Conservation (phyloP, 2,113 vertebrate species). For the Patagioenas fasciata region DNA sequence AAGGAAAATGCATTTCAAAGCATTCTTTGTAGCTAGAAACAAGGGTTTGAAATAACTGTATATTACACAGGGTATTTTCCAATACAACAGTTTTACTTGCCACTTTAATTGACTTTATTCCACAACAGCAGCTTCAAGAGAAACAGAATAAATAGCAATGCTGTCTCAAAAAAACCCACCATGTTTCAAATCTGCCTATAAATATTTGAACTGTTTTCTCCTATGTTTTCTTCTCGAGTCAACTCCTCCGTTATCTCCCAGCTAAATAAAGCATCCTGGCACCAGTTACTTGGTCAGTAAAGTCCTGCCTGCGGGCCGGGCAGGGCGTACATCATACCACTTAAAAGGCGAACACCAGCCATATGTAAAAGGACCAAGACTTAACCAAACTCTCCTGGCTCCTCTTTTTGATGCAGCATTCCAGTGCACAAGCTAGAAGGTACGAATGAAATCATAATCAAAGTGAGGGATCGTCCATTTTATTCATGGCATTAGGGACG, state of each 20-base stretch:
- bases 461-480: not conserved
- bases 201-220: not conserved
- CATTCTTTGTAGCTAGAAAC: not conserved
- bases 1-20: slow-evolving; percentile 17
- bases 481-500: fast-evolving
- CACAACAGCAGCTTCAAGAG: not conserved
- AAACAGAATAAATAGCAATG: not conserved
- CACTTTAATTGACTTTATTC: not conserved
- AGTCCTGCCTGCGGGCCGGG: not conserved
- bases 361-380: fast-evolving
- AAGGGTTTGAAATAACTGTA: not conserved
- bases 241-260: not conserved
- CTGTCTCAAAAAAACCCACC: not conserved
- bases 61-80: not conserved
- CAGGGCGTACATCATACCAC: fast-evolving
- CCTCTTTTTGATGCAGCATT: not conserved
- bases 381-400: not conserved
- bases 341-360: not conserved
- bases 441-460: not conserved
- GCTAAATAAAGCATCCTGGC: not conserved
- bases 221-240: not conserved
- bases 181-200: not conserved
- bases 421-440: not conserved
- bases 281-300: not conserved
- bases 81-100: not conserved